Percentiles rank a stretch among this genome's conserved stretches.
These are phyloP conservation scores for Cepaea nemoralis DNA, from an alignment of 1,140 invertebrate species.

Conservation along the genomic window DNA sequence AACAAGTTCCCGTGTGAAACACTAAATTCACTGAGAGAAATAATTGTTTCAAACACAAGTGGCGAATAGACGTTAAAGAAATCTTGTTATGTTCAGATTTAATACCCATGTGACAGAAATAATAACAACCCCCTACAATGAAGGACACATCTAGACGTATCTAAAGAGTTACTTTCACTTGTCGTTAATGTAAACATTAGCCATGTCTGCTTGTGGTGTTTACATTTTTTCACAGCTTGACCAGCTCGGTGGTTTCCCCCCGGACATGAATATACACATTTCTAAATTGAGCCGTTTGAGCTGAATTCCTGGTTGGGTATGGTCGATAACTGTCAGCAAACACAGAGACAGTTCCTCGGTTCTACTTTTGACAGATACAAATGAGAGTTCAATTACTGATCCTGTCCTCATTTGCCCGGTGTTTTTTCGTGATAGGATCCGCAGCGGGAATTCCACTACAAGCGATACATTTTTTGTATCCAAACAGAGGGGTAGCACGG, in stretches of 20 bases:
- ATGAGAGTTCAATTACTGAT: constrained; percentile 21
- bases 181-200: too few relatives aligned
- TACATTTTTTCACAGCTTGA: neutral
- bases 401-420: neutral
- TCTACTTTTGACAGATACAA: constrained; percentile 22
- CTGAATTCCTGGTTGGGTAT: neutral
- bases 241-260: neutral
- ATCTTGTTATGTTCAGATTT: too few relatives aligned
- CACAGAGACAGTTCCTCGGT: neutral
- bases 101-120: too few relatives aligned
- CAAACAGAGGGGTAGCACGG: neutral
- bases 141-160: too few relatives aligned
- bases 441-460: neutral
- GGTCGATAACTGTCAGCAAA: constrained; percentile 22
- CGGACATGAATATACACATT: neutral
- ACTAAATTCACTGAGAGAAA: too few relatives aligned
- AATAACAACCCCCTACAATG: too few relatives aligned
- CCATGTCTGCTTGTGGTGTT: neutral
- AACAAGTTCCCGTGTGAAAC: too few relatives aligned
- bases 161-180: too few relatives aligned
- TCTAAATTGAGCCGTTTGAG: neutral
- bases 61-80: too few relatives aligned
- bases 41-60: too few relatives aligned
- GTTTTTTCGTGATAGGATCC: neutral
- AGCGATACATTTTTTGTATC: neutral